Base-by-base conservation (phyloP, 2,113 vertebrate genomes). In the Pedetes capensis region DNA sequence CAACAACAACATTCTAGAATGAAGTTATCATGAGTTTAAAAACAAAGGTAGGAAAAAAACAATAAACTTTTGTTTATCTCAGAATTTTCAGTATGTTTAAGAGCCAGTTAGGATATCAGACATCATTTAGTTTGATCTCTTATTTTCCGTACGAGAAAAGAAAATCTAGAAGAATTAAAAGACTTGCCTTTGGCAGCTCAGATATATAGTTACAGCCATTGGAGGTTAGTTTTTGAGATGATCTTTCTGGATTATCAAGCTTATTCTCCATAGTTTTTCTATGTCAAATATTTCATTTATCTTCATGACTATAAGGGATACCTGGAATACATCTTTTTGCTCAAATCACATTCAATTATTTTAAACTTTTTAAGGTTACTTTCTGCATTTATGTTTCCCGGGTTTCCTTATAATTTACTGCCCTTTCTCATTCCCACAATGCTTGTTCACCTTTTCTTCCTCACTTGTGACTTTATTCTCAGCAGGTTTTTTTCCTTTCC, bases 201-300 rank as follows among this genome's bases (percentile, higher is more conserved):
- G 27, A 51, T 78, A 57, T 78, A 14, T 87, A 69, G 14, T 49
- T 82, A 49, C n/a, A 49, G 29, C 39, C 18, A 39, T 44, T 55
- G 6, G 55, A 72, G 66, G 5, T 12, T 76, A 78, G 34, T 59
- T 88, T 88, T 76, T 84, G n/a, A 79, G 32, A 59, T 68, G 57
- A 95, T 82, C 9, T 69, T 64, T 69, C 20, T 69, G 59, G 18
- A n/a, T 22, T 9, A 51, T 92, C 27, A 87, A 34, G 17, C 11
- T 57, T 64, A 66, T 29, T 93, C 39, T 95, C 29, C 29, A 84
- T 11, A 34, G 9, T 95, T 89, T 91, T 78, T 8, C 42, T 74
- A 91, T 95, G 7, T 89, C 51, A 68, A 82, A 80, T 80, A 76
- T 91, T 78, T 89, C 39, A 47, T 66, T 85, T 81, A 76, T 37